Percentiles rank a stretch among this genome's conserved stretches.
phyloP scores from a whole-genome alignment of 2,888 invertebrate genomes.

The Macropis europaea region DNA sequence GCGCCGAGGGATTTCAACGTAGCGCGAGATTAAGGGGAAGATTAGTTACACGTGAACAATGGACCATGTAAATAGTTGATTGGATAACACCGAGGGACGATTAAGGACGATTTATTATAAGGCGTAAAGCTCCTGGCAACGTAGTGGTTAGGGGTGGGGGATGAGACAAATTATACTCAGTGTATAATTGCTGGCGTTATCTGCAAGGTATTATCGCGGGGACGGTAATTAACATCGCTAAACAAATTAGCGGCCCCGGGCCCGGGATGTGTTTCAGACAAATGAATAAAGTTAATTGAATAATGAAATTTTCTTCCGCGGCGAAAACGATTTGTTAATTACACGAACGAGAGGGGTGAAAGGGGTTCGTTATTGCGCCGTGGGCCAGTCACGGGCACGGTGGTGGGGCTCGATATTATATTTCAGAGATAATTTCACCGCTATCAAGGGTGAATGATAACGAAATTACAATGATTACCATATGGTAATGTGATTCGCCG shows the following conservation, averaged over 20 bases:
- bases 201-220: slow-evolving; percentile 28
- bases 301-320: slow-evolving; percentile 17
- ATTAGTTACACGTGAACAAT: slow-evolving; percentile 22
- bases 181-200: slow-evolving; percentile 43
- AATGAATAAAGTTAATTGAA: slow-evolving; percentile 23
- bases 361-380: background rate
- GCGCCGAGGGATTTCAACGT: background rate
- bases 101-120: slow-evolving; percentile 48
- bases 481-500: slow-evolving; percentile 66
- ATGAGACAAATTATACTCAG: slow-evolving; percentile 37
- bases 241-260: slow-evolving; percentile 23
- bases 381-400: background rate
- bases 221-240: slow-evolving; percentile 32
- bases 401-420: slow-evolving; percentile 25
- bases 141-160: too few species aligned
- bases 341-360: background rate
- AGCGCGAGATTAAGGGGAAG: slow-evolving; percentile 2
- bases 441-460: slow-evolving; percentile 45
- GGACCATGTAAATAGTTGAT: slow-evolving; percentile 40
- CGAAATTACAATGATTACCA: slow-evolving; percentile 63
- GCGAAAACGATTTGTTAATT: slow-evolving; percentile 30
- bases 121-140: slow-evolving; percentile 36
- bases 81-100: slow-evolving; percentile 27
- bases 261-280: background rate
- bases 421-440: slow-evolving; percentile 39